A percentile compares a stretch with the other conserved stretches of the same genome.
Conservation (phyloP, 1,140 invertebrate species). For the Manduca sexta region DNA sequence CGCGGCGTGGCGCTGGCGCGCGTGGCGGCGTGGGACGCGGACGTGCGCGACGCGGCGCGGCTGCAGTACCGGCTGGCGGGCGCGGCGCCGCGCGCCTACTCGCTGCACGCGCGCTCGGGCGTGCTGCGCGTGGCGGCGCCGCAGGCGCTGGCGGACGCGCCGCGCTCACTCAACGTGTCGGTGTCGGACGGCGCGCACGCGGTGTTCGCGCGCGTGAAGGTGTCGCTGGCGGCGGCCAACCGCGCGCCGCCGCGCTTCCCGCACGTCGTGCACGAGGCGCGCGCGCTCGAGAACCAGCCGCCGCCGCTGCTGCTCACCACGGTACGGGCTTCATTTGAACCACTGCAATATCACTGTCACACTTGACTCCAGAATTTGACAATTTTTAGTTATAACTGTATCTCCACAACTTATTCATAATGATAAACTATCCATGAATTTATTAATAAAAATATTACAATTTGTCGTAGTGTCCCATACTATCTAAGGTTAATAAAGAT, state of each 20-base stretch:
- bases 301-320: conserved; percentile 82
- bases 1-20: conserved; percentile 90
- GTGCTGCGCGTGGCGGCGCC: conserved; percentile 83
- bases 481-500: no score
- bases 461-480: no score
- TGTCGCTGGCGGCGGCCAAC: conserved; percentile 88
- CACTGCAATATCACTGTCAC: conserved; percentile 3
- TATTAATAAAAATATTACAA: no score
- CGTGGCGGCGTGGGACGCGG: conserved; percentile 90
- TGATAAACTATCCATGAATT: no score
- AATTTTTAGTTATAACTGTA: no score
- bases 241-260: conserved; percentile 85
- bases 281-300: conserved; percentile 86
- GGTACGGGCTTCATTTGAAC: conserved; percentile 35
- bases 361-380: conserved; percentile 1
- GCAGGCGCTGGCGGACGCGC: conserved; percentile 75
- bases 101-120: conserved; percentile 78
- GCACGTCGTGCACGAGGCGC: conserved; percentile 82
- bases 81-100: conserved; percentile 88
- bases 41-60: conserved; percentile 82
- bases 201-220: conserved; percentile 85
- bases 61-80: conserved; percentile 89
- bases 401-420: no score
- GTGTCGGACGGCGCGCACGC: conserved; percentile 95
- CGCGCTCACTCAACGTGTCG: conserved; percentile 82